Evolutionary conservation across 30 jellyfish, hydroid and myxozoan genomes (phyloP), one percentile per base, ranked within the genome.

Genomic region (Aurelia aurita): DNA sequence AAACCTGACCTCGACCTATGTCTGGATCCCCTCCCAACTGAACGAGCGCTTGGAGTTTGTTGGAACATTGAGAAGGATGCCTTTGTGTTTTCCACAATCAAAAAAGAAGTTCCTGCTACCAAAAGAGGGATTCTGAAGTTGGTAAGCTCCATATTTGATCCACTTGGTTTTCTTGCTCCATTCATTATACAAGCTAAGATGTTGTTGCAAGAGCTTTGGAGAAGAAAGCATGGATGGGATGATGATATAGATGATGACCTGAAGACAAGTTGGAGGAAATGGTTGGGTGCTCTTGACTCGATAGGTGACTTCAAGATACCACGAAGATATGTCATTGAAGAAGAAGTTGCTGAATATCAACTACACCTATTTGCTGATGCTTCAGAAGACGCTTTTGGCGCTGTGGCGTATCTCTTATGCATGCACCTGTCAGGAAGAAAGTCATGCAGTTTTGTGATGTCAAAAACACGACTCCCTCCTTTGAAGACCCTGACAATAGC

Each of bases 71-170:
- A 18, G 4, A 35, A 70, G n/a, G 82, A 70, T 44, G 76, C 64
- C 22, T 54, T 54, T 54, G 6, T 54, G 3, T 54, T 70, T 49
- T 12, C 32, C 65, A 20, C 80, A 16, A 12, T 1, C 60, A 20
- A 15, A 34, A 69, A 69, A 45, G 80, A 69, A 16, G 23, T 21
- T 19, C 66, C 22, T 10, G 0, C 64, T 9, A 69, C 80, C 13
- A 69, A 69, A 34, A 69, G 80, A 69, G 80, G 80, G 10, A 21
- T 69, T 1, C 80, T 0, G 10, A 27, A 1, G 18, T 10, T 44
- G 9, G 82, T 70, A n/a, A 70, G 82, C 31, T 26, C 82, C 29
- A 35, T 8, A 15, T 70, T 70, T 27, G 82, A 70, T 23, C 86
- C 74, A 10, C 51, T 74, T 23, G 86, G 86, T 8, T 44, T 45